Evolutionary conservation across 2,113 vertebrate species (phyloP).

Genomic region (Struthio camelus): DNA sequence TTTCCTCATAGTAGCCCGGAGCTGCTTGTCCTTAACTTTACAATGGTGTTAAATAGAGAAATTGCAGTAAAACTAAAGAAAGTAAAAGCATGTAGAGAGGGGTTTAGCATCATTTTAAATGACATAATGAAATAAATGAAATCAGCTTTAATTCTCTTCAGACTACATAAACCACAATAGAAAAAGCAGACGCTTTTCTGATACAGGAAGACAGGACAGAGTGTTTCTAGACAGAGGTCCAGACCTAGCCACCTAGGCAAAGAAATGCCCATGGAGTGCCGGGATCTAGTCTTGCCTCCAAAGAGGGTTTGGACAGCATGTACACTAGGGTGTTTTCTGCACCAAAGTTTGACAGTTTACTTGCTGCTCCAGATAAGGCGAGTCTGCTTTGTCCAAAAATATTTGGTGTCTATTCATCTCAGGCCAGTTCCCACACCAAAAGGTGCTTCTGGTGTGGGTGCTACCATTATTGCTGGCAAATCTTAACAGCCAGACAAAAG

Average conservation of each 20-base stretch:
- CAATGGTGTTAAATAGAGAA: background rate
- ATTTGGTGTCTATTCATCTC: background rate
- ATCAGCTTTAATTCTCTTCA: background rate
- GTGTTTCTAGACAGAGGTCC: background rate
- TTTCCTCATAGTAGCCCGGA: background rate
- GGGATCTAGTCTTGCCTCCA: background rate
- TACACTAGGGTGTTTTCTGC: background rate
- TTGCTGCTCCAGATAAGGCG: background rate
- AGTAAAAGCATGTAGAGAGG: background rate
- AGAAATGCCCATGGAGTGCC: background rate
- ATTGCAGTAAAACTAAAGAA: background rate
- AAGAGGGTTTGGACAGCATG: background rate
- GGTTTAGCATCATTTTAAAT: background rate
- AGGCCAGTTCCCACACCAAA: background rate
- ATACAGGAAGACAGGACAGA: background rate
- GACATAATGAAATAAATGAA: background rate
- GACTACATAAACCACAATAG: background rate
- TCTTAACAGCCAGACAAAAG: background rate
- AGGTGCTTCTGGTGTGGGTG: background rate
- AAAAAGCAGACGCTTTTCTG: background rate
- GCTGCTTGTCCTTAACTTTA: background rate
- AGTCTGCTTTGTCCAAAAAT: background rate
- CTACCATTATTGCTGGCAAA: background rate
- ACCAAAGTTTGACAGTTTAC: background rate
- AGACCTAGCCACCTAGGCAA: background rate